These are phyloP conservation scores for Anastrepha obliqua DNA, from an alignment of 1,140 invertebrate genomes.

Conservation along the genomic window DNA sequence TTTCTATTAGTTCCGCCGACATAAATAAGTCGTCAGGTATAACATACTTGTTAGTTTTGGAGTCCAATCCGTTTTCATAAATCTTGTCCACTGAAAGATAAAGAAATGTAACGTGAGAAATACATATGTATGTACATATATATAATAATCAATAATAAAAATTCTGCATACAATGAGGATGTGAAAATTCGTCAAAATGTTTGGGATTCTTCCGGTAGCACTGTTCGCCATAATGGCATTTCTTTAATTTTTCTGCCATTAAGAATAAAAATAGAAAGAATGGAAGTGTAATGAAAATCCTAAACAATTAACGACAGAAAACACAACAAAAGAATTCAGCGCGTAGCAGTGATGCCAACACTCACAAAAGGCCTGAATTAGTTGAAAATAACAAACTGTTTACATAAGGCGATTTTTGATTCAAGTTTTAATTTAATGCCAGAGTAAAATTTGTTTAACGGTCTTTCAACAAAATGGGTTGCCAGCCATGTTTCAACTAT, in stretches of 20 bases:
- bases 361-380: too few species aligned
- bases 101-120: constrained; percentile 64
- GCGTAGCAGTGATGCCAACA: not conserved
- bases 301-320: not conserved
- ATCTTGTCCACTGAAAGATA: constrained; percentile 76
- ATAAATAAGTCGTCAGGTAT: constrained; percentile 74
- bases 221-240: constrained; percentile 81
- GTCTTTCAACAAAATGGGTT: too few species aligned
- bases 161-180: constrained; percentile 82
- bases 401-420: too few species aligned
- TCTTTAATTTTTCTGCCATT: constrained; percentile 62
- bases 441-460: too few species aligned
- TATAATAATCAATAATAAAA: not conserved
- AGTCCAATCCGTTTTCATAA: constrained; percentile 67
- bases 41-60: constrained; percentile 71
- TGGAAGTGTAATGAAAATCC: not conserved
- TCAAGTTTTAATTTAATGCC: too few species aligned
- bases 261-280: not conserved
- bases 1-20: constrained; percentile 74
- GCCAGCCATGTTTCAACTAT: too few species aligned
- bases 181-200: constrained; percentile 87
- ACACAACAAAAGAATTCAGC: not conserved
- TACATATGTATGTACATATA: not conserved
- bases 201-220: constrained; percentile 89
- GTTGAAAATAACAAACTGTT: too few species aligned